phyloP scores from a whole-genome alignment of 2,113 vertebrate species.

The Neodontobutis hainanensis region DNA sequence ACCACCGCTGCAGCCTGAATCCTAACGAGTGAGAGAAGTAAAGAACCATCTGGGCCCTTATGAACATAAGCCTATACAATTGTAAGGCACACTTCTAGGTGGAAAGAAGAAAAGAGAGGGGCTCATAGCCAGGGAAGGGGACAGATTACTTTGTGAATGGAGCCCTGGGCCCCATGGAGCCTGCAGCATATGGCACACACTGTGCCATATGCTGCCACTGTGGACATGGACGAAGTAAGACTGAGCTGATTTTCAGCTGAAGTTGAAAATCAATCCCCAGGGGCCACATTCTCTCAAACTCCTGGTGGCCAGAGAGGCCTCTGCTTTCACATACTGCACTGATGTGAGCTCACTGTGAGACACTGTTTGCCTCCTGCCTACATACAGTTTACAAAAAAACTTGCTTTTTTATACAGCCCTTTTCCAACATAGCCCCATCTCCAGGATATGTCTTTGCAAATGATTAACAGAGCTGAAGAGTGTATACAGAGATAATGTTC shows the following conservation, averaged over 20 bases:
- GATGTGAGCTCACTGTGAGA: conserved; percentile 51
- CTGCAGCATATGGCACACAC: conserved; percentile 15
- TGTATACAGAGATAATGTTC: background rate
- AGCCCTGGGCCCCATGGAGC: conserved; percentile 45
- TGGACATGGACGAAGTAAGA: conserved; percentile 28
- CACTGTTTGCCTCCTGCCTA: conserved; percentile 44
- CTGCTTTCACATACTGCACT: conserved; percentile 39
- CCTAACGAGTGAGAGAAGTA: conserved; percentile 78
- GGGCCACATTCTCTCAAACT: conserved; percentile 34
- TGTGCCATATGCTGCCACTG: too few relatives aligned
- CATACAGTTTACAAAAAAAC: conserved; percentile 36
- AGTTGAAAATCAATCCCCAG: conserved; percentile 48
- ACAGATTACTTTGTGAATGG: conserved; percentile 37
- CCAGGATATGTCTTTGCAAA: conserved; percentile 7
- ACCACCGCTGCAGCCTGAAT: conserved; percentile 79
- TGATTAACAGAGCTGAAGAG: conserved; percentile 18
- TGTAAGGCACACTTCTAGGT: conserved; percentile 38
- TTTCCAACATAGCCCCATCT: conserved; percentile 10
- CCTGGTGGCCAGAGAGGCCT: conserved; percentile 43
- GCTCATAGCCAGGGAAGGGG: conserved; percentile 27
- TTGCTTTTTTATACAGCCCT: conserved; percentile 22
- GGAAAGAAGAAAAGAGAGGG: conserved; percentile 32
- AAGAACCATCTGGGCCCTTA: conserved; percentile 36
- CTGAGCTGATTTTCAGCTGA: conserved; percentile 10
- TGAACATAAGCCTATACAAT: conserved; percentile 55